Percentiles rank a stretch among this genome's conserved stretches.
Conservation (phyloP, 2,888 invertebrate species). For the Kuschelorhynchus macadamiae region DNA sequence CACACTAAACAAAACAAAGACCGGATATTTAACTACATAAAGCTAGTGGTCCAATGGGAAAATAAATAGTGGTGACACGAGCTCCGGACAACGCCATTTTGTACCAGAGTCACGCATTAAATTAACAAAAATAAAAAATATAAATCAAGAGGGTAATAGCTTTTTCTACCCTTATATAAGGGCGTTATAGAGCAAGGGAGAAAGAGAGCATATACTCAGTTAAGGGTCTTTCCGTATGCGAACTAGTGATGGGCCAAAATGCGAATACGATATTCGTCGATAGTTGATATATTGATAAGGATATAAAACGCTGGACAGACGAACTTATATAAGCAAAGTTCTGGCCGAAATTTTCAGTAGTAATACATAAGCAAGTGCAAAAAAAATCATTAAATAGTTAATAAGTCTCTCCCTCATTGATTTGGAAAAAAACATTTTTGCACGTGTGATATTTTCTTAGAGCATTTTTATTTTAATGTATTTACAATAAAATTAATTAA, state of each 20-base stretch:
- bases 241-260: constrained; percentile 43
- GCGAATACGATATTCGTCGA: too few species aligned
- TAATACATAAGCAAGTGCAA: too few species aligned
- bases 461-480: too few species aligned
- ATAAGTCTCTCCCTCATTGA: too few species aligned
- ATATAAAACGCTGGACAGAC: too few species aligned
- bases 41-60: constrained; percentile 1
- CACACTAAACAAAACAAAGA: not conserved
- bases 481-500: too few species aligned
- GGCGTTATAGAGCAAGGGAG: constrained; percentile 46
- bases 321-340: too few species aligned
- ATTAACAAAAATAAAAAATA: constrained; percentile 61
- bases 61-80: constrained; percentile 13
- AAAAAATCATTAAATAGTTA: too few species aligned
- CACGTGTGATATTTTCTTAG: too few species aligned
- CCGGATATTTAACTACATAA: not conserved
- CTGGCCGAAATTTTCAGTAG: too few species aligned
- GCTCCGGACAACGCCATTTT: constrained; percentile 42
- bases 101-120: constrained; percentile 58
- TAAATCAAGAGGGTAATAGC: constrained; percentile 62
- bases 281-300: not conserved
- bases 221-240: constrained; percentile 45
- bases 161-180: constrained; percentile 54
- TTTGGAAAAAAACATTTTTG: too few species aligned
- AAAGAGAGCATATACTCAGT: constrained; percentile 37